Conservation (phyloP, 2,888 invertebrate genomes). For the Mesorhabditis spiculigera region DNA sequence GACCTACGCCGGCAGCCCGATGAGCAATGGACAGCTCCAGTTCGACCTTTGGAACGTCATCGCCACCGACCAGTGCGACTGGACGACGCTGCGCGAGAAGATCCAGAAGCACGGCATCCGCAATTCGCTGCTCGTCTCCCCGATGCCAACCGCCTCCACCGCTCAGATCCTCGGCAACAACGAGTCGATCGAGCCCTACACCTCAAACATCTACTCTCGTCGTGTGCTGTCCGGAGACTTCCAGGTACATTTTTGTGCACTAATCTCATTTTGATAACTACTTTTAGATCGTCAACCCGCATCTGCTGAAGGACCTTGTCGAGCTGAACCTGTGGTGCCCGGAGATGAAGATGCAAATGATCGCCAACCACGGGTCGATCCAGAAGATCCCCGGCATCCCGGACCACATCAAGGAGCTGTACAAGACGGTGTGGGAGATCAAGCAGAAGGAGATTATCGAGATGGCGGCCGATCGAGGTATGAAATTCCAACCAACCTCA, state of each 20-base stretch:
- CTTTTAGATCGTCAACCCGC: conserved; percentile 79
- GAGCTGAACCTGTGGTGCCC: conserved; percentile 88
- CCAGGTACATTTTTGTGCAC: conserved; percentile 20
- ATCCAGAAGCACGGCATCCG: conserved; percentile 84
- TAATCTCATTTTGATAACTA: conserved; percentile 61
- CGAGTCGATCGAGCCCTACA: conserved; percentile 95
- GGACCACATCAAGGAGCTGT: conserved; percentile 61
- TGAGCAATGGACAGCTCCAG: conserved; percentile 89
- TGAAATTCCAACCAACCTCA: background rate
- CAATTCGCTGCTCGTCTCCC: conserved; percentile 87
- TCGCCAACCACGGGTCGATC: conserved; percentile 85
- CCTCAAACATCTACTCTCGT: conserved; percentile 90
- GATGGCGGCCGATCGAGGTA: conserved; percentile 61
- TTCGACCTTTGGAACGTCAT: conserved; percentile 94
- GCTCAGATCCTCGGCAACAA: conserved; percentile 99
- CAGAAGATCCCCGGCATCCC: conserved; percentile 64
- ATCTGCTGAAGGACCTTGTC: conserved; percentile 85
- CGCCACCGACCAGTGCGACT: conserved; percentile 71
- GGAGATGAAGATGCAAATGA: conserved; percentile 87
- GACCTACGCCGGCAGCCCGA: conserved; percentile 85
- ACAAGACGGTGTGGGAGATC: conserved; percentile 65
- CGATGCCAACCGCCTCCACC: conserved; percentile 98
- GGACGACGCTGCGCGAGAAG: conserved; percentile 76
- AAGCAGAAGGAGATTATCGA: conserved; percentile 75
- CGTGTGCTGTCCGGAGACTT: conserved; percentile 74